These are phyloP conservation scores for Istiophorus platypterus DNA, from an alignment of 2,113 vertebrate species.

Conservation along the genomic window DNA sequence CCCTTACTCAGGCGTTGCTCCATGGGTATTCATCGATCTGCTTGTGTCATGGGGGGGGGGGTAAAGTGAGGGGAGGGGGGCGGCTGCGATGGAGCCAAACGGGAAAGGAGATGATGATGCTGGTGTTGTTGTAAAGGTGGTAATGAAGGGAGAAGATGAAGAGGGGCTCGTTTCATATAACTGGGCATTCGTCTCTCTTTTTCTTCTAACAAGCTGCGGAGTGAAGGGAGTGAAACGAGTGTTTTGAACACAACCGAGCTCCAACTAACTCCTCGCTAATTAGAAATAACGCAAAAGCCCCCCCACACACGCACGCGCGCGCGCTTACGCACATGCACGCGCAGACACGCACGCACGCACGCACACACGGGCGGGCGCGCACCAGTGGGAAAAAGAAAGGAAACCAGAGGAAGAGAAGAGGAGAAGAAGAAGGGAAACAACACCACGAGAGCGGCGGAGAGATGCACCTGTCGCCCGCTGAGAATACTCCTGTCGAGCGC, in stretches of 20 bases:
- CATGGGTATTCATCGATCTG: slow-evolving; percentile 79
- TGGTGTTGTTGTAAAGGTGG: slow-evolving; percentile 21
- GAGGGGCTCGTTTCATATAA: background rate
- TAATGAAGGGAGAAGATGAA: slow-evolving; percentile 14
- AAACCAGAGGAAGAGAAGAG: too few relatives aligned
- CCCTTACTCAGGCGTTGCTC: slow-evolving; percentile 60
- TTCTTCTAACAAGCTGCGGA: slow-evolving; percentile 64
- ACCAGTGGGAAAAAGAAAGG: background rate
- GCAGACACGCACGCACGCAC: too few relatives aligned
- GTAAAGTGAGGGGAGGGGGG: background rate
- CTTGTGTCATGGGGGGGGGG: slow-evolving; percentile 62
- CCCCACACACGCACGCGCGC: too few relatives aligned
- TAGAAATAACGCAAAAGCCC: slow-evolving; percentile 45
- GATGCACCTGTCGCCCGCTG: slow-evolving; percentile 76
- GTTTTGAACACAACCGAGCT: slow-evolving; percentile 36
- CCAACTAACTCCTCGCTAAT: slow-evolving; percentile 53
- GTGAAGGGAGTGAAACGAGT: background rate
- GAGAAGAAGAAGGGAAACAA: background rate
- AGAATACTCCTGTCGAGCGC: slow-evolving; percentile 56
- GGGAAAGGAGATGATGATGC: slow-evolving; percentile 21
- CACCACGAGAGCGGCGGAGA: slow-evolving; percentile 26
- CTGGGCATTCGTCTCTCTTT: slow-evolving; percentile 52
- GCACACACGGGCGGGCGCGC: too few relatives aligned
- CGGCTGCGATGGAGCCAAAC: slow-evolving; percentile 28
- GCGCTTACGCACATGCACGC: too few relatives aligned